Evolutionary conservation across 2,888 invertebrate species (phyloP).

Genomic region (Conomelus anceps): DNA sequence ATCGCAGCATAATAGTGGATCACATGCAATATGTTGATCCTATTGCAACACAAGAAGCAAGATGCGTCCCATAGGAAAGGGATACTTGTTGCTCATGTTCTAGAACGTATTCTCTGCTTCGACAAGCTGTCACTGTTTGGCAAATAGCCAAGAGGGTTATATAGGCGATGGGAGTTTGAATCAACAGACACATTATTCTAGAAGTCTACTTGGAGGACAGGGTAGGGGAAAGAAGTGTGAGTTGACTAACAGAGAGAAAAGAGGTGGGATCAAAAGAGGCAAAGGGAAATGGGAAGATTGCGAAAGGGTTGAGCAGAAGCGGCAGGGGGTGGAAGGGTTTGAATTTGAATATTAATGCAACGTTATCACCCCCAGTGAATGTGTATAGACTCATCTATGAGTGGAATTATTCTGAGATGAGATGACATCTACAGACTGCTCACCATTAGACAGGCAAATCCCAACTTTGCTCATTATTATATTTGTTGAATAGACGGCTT

Average conservation of each 20-base stretch:
- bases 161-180: not conserved
- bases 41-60: not conserved
- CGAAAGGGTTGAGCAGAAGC: slow-evolving; percentile 1
- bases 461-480: not conserved
- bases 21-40: not conserved
- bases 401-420: not conserved
- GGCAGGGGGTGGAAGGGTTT: not conserved
- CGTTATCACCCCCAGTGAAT: not conserved
- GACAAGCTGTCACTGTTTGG: not conserved
- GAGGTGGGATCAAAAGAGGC: slow-evolving; percentile 37
- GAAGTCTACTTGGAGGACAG: not conserved
- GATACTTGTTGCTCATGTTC: not conserved
- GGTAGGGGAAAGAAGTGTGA: slow-evolving; percentile 13
- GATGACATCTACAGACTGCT: slow-evolving; percentile 34
- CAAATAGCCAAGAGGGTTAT: not conserved
- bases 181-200: not conserved
- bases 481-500: not conserved
- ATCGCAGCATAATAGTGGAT: too few relatives aligned
- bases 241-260: slow-evolving; percentile 39
- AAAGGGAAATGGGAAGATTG: slow-evolving; percentile 31
- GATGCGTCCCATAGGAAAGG: too few relatives aligned
- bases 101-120: not conserved
- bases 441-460: not conserved
- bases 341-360: not conserved
- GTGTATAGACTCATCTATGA: slow-evolving; percentile 18